Evolutionary conservation across 2,113 vertebrate genomes (phyloP).

Genomic region (Malurus melanocephalus): DNA sequence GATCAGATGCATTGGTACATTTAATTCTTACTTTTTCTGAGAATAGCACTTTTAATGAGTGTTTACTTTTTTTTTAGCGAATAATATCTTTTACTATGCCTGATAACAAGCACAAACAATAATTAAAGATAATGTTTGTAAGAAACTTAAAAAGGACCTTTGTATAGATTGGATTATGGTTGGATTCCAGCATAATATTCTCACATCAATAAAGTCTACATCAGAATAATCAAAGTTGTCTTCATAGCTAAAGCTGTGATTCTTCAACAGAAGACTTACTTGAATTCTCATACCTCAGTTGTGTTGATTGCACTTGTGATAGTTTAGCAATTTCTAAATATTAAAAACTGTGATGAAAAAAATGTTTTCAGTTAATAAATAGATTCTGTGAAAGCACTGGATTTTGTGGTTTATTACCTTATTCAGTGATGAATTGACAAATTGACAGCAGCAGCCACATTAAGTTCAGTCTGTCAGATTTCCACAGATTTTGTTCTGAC

Average conservation of each 20-base stretch:
- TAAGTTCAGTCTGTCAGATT: neutral
- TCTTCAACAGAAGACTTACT: conserved; percentile 8
- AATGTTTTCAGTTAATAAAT: conserved; percentile 64
- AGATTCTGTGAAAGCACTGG: neutral
- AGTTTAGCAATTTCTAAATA: neutral
- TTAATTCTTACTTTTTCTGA: neutral
- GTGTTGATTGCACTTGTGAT: neutral
- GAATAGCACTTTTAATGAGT: neutral
- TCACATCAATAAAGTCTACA: neutral
- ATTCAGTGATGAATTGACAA: neutral
- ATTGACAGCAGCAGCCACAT: neutral
- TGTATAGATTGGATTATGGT: neutral
- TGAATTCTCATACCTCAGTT: conserved; percentile 31
- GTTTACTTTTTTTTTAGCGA: neutral
- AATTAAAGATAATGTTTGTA: neutral
- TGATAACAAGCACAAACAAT: conserved; percentile 28
- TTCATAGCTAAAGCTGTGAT: conserved; percentile 16
- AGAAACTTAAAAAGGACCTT: neutral
- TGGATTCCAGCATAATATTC: neutral
- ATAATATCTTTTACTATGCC: neutral
- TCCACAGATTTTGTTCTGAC: neutral
- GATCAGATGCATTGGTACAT: neutral
- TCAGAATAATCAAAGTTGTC: conserved; percentile 1
- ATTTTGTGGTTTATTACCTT: neutral
- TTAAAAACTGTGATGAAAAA: neutral